Evolutionary conservation across 2,113 vertebrate species (phyloP).

Genomic region (Excalfactoria chinensis): DNA sequence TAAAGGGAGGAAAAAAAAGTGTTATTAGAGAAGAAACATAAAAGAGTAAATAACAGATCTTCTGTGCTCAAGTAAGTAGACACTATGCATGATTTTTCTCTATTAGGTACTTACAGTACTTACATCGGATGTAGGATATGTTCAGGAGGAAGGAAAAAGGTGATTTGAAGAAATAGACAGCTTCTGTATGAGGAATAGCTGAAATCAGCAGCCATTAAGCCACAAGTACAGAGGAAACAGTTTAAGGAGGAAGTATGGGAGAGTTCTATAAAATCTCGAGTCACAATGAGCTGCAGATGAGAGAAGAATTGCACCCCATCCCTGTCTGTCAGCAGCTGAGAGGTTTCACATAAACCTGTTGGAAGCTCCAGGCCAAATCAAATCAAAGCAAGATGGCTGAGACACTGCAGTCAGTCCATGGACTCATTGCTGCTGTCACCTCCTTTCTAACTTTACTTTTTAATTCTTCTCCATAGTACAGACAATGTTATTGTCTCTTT

Average conservation of each 20-base stretch:
- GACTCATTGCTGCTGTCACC: neutral
- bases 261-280: neutral
- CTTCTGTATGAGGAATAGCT: neutral
- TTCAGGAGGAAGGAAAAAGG: neutral
- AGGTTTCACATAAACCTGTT: neutral
- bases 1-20: fast-evolving
- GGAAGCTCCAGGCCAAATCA: neutral
- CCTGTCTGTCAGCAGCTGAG: neutral
- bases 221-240: neutral
- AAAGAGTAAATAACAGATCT: neutral
- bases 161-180: slow-evolving; percentile 1
- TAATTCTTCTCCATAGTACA: neutral
- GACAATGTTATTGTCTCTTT: neutral
- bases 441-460: neutral
- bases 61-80: neutral
- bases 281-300: neutral
- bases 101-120: neutral
- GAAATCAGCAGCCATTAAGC: neutral
- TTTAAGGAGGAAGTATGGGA: neutral
- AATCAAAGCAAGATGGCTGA: neutral
- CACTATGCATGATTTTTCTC: neutral
- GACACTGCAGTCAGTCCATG: neutral
- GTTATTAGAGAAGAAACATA: neutral
- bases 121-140: neutral
- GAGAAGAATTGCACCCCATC: neutral